These are phyloP conservation scores for Pampusana beccarii DNA, from an alignment of 2,113 vertebrate species.

Conservation along the genomic window DNA sequence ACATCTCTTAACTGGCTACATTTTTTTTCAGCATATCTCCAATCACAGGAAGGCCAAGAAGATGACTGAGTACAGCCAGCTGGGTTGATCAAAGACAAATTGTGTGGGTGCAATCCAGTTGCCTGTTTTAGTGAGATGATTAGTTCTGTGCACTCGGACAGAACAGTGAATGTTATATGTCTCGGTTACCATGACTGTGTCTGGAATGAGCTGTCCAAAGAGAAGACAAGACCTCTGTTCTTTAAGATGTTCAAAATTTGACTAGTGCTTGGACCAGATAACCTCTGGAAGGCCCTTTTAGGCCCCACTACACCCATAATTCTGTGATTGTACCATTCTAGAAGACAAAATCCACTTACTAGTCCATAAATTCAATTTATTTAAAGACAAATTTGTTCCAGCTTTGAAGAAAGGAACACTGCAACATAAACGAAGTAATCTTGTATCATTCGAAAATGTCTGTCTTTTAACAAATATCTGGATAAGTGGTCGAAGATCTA, in stretches of 20 bases:
- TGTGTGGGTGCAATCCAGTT: background rate
- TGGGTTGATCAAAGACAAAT: background rate
- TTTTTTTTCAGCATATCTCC: background rate
- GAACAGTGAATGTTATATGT: accelerated
- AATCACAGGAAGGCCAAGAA: background rate
- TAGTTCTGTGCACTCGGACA: background rate
- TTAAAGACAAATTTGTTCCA: background rate
- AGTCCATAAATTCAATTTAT: background rate
- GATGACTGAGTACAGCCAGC: background rate
- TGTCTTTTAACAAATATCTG: background rate
- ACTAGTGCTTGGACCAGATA: too few species aligned
- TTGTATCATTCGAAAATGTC: background rate
- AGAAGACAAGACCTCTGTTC: too few species aligned
- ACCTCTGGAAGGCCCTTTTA: too few species aligned
- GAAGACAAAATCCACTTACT: background rate
- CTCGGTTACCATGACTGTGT: background rate
- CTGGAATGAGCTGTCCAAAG: too few species aligned
- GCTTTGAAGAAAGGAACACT: background rate
- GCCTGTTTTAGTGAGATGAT: background rate
- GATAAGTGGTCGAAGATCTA: background rate
- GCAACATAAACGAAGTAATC: background rate
- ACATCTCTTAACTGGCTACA: background rate
- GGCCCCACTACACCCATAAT: too few species aligned
- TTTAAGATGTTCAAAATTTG: too few species aligned
- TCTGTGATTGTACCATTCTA: too few species aligned